These are phyloP conservation scores for Pteronura brasiliensis DNA, from an alignment of 2,113 vertebrate species.

Conservation along the genomic window DNA sequence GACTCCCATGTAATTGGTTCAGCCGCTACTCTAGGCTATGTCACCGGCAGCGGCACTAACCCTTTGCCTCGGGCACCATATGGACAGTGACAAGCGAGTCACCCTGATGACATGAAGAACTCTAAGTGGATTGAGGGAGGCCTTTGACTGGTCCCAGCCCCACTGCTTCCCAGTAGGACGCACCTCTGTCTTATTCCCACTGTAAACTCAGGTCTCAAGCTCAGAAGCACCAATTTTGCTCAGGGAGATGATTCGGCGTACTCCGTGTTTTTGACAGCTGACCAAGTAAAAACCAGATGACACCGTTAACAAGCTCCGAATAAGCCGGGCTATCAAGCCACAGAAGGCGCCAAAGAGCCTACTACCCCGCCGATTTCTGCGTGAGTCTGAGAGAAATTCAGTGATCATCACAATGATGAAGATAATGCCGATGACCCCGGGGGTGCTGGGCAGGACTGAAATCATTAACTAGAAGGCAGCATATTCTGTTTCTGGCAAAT, in stretches of 20 bases:
- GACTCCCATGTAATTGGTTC: constrained; percentile 31
- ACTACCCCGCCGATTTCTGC: neutral
- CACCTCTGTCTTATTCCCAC: neutral
- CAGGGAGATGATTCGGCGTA: constrained; percentile 39
- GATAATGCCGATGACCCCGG: neutral
- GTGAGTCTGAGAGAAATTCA: constrained; percentile 26
- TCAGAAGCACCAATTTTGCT: constrained; percentile 36
- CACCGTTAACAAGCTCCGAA: constrained; percentile 55
- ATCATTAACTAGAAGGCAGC: constrained; percentile 22
- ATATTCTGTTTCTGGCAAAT: neutral
- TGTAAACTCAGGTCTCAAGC: neutral
- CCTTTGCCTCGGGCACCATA: constrained; percentile 62
- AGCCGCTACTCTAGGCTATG: neutral
- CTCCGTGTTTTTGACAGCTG: constrained; percentile 68
- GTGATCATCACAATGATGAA: constrained; percentile 22
- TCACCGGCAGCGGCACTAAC: constrained; percentile 10
- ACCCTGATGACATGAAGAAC: constrained; percentile 44
- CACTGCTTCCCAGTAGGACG: neutral
- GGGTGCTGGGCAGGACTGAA: neutral
- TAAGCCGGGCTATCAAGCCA: constrained; percentile 24
- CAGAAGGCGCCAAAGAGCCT: neutral
- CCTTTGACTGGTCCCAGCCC: neutral
- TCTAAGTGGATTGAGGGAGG: neutral
- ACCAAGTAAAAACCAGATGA: constrained; percentile 66
- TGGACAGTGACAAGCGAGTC: constrained; percentile 57